Base-by-base conservation (phyloP, 1,140 invertebrate genomes). In the Physella acuta region DNA sequence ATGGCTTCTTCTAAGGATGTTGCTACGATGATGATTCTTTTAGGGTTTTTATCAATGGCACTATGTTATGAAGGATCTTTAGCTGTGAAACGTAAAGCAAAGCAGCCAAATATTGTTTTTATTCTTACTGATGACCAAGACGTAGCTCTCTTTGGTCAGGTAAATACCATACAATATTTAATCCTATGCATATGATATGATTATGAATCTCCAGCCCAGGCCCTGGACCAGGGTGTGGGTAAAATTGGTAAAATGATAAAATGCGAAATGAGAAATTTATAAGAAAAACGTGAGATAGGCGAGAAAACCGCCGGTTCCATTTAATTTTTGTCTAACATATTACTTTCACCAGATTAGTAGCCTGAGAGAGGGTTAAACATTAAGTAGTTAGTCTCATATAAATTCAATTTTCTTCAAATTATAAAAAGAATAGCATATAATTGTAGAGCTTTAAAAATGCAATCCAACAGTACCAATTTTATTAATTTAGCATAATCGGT, bases 51-150 rank as follows among this genome's bases (percentile, higher is more conserved):
- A n/a, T n/a, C n/a, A n/a, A n/a, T n/a, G n/a, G n/a, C n/a, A n/a
- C n/a, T n/a, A n/a, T n/a, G n/a, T n/a, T n/a, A n/a, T 44, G 39
- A 11, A 11, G 39, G 39, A 44, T 8, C 39, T 8, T 11, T 44
- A 44, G 39, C 39, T 44, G 39, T 44, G 39, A 44, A 44, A 44
- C 39, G 8, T n/a, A n/a, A n/a, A 61, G 26, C 36, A 31, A 51
- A 58, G 26, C 56, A 4, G n/a, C 34, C 51, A 30, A 63, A 67
- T 51, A 55, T 60, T 44, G 53, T 58, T 51, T 68, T 59, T 28
- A 68, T 72, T 26, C 44, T 62, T 14, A 64, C 58, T 39, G 49
- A 62, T 49, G 71, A 66, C 33, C 53, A 62, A 34, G 59, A 63
- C 24, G 39, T 44, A 14, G 34, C 17, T 1, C 26, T 53, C 1